Conservation (phyloP, 2,797 vertebrate genomes). For the Hippocampus kuda region DNA sequence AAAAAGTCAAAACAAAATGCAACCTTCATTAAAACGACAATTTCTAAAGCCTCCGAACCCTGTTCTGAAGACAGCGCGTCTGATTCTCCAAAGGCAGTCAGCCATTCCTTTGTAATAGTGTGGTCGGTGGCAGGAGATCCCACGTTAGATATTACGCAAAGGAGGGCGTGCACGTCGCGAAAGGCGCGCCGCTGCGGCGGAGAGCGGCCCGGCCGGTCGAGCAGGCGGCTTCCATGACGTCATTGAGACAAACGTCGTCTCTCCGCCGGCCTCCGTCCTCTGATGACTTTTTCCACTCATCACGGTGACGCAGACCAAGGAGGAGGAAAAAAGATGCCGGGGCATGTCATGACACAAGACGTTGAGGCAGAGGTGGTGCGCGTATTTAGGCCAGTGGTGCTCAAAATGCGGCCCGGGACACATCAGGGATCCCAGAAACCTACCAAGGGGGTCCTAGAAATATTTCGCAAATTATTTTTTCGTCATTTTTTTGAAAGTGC, state of each 20-base stretch:
- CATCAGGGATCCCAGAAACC: neutral
- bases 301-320: slow-evolving; percentile 41
- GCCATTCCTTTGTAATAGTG: slow-evolving; percentile 5
- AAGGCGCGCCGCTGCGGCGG: slow-evolving; percentile 39
- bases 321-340: neutral
- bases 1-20: too few relatives aligned
- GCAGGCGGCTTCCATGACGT: slow-evolving; percentile 45
- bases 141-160: slow-evolving; percentile 1
- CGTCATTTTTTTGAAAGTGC: too few relatives aligned
- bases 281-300: slow-evolving; percentile 57
- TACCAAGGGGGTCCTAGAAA: neutral
- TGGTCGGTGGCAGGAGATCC: slow-evolving; percentile 20
- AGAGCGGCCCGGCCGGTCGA: slow-evolving; percentile 54
- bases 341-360: slow-evolving; percentile 47
- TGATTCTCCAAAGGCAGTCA: neutral
- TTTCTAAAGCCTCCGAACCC: too few relatives aligned
- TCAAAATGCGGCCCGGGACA: neutral
- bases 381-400: neutral
- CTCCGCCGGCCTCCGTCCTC: slow-evolving; percentile 38
- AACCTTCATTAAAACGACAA: too few relatives aligned
- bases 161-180: slow-evolving; percentile 21
- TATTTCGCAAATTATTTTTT: neutral
- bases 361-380: neutral
- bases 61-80: neutral
- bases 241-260: slow-evolving; percentile 32